These are phyloP conservation scores for Lochmaea capreae DNA, from an alignment of 2,888 invertebrate species.

Conservation along the genomic window DNA sequence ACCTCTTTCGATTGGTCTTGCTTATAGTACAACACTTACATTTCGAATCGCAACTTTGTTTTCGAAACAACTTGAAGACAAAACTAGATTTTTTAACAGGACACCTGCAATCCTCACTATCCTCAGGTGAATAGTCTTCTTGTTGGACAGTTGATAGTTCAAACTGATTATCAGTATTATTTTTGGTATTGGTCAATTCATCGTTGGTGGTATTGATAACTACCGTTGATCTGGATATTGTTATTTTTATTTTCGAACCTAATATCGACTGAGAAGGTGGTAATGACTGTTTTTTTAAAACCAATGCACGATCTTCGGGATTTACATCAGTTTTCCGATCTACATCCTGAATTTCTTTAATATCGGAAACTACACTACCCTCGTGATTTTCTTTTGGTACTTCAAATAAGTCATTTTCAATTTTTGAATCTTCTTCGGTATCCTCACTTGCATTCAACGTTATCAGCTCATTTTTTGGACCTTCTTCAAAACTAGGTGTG, in stretches of 20 bases:
- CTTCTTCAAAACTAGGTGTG: not conserved
- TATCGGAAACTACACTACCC: not conserved
- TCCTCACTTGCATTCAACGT: not conserved
- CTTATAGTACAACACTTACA: conserved; percentile 17
- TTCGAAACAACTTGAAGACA: conserved; percentile 16
- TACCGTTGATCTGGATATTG: conserved; percentile 9
- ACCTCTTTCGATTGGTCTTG: conserved; percentile 3
- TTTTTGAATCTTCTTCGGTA: not conserved
- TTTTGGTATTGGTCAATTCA: not conserved
- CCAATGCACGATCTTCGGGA: not conserved
- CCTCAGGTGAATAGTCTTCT: not conserved
- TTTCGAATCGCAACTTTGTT: conserved; percentile 15
- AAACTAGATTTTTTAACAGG: conserved; percentile 20
- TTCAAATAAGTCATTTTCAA: not conserved
- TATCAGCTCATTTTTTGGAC: not conserved
- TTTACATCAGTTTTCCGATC: not conserved
- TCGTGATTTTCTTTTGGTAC: not conserved
- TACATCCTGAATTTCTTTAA: not conserved
- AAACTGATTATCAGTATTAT: not conserved
- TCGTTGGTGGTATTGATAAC: not conserved
- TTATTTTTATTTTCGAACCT: conserved; percentile 9
- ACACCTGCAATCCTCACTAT: not conserved
- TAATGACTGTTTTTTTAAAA: not conserved
- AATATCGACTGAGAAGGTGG: not conserved
- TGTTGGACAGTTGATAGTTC: not conserved